phyloP scores from a whole-genome alignment of 2,797 vertebrate species.

The Intellagama lesueurii region DNA sequence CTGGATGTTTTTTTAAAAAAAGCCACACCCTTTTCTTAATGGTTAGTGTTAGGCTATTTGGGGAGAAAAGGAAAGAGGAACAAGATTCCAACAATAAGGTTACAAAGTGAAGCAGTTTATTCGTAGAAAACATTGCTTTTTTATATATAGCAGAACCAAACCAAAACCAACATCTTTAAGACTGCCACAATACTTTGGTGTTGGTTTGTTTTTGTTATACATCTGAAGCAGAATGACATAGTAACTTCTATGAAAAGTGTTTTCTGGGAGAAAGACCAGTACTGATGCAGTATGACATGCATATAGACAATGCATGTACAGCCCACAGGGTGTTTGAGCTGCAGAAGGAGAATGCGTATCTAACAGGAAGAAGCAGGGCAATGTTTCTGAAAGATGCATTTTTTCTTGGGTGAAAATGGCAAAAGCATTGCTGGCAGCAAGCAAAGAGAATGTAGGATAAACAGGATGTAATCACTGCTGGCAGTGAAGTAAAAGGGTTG shows the following conservation, averaged over 20 bases:
- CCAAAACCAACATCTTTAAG: too few species aligned
- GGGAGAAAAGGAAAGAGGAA: neutral
- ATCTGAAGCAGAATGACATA: too few species aligned
- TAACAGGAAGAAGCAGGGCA: neutral
- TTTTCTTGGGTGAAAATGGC: slow-evolving; percentile 15
- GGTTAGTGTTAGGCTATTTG: slow-evolving; percentile 25
- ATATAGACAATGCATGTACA: neutral
- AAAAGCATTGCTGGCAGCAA: slow-evolving; percentile 39
- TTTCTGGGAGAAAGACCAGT: neutral
- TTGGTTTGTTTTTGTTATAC: too few species aligned
- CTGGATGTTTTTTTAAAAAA: neutral
- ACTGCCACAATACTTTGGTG: too few species aligned
- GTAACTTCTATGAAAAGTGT: too few species aligned
- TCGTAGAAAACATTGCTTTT: neutral
- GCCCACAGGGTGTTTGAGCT: neutral
- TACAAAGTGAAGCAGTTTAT: neutral
- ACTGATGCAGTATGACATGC: slow-evolving; percentile 16
- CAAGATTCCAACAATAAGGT: neutral
- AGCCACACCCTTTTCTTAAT: slow-evolving; percentile 24
- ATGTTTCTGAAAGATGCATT: slow-evolving; percentile 4
- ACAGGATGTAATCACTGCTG: slow-evolving; percentile 12
- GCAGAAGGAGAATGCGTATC: neutral
- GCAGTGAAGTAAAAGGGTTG: slow-evolving; percentile 4
- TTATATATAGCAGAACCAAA: neutral
- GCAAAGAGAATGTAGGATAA: neutral